Conservation (phyloP, 2,797 vertebrate genomes). For the Paguma larvata region DNA sequence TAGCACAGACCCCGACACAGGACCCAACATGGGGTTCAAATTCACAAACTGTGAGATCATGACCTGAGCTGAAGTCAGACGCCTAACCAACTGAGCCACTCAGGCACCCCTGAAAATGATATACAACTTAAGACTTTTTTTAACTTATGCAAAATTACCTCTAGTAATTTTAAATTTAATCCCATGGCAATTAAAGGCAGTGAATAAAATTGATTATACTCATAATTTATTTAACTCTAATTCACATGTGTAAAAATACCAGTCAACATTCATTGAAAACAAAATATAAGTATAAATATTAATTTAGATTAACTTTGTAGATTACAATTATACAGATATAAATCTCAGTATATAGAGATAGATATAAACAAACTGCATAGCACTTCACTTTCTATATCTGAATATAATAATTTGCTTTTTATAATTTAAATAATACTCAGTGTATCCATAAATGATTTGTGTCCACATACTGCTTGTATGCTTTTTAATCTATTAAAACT, state of each 20-base stretch:
- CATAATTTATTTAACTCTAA: not conserved
- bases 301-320: not conserved
- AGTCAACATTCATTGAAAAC: constrained; percentile 18
- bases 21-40: too few species aligned
- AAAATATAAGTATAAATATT: not conserved
- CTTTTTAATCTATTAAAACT: not conserved
- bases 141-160: not conserved
- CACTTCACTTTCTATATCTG: not conserved
- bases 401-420: not conserved
- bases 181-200: not conserved
- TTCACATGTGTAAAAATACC: not conserved
- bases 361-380: not conserved
- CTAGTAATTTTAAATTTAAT: not conserved
- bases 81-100: too few species aligned
- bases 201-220: not conserved
- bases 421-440: constrained; percentile 24
- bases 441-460: not conserved
- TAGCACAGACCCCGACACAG: too few species aligned
- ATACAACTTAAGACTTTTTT: not conserved
- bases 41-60: too few species aligned
- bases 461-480: not conserved
- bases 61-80: too few species aligned
- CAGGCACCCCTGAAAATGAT: too few species aligned
- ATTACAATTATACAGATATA: not conserved
- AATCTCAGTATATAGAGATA: not conserved